phyloP scores from a whole-genome alignment of 2,888 invertebrate species.

The Eumacrocentrus americanus region DNA sequence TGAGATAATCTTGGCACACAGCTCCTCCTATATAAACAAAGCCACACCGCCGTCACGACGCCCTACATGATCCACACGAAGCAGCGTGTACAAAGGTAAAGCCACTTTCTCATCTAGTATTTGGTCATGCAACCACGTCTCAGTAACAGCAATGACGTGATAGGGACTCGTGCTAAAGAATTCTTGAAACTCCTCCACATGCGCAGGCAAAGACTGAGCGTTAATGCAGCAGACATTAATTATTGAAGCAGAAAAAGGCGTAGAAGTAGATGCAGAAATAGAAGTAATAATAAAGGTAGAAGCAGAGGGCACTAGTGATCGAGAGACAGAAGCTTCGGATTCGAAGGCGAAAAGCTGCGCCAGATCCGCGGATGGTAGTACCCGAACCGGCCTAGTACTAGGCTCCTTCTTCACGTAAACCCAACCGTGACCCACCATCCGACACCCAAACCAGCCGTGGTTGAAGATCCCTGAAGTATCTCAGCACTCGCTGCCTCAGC shows the following conservation, averaged over 20 bases:
- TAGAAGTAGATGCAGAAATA: too few relatives aligned
- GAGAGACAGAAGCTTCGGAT: not conserved
- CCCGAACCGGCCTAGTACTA: not conserved
- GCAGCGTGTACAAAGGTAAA: not conserved
- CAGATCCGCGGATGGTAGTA: not conserved
- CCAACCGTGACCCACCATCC: not conserved
- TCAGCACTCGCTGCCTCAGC: too few relatives aligned
- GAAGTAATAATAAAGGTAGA: too few relatives aligned
- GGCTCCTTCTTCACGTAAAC: not conserved
- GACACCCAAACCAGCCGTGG: not conserved
- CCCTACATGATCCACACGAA: not conserved
- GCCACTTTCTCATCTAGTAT: not conserved
- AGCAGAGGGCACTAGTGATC: too few relatives aligned
- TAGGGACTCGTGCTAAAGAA: not conserved
- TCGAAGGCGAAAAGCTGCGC: not conserved
- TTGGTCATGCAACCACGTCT: not conserved
- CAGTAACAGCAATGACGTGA: not conserved
- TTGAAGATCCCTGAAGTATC: too few relatives aligned
- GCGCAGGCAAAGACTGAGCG: not conserved
- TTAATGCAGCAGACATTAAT: not conserved
- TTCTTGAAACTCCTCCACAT: not conserved
- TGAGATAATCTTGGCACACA: not conserved
- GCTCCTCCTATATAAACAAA: not conserved
- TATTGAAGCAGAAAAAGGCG: too few relatives aligned
- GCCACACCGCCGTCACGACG: not conserved